Base-by-base conservation (phyloP, 2,797 vertebrate genomes). In the Tokudaia muenninki region DNA sequence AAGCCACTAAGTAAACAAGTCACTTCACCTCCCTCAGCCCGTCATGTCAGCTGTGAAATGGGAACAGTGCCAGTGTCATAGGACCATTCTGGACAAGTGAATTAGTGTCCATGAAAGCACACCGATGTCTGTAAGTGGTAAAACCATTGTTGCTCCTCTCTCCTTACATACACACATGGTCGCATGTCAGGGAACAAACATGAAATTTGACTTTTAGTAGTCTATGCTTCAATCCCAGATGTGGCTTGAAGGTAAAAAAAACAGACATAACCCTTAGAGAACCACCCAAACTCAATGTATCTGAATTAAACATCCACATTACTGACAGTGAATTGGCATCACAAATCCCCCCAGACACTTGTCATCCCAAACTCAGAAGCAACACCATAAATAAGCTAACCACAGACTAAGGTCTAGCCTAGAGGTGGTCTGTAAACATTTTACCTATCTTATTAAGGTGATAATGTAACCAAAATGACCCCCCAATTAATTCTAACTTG, bases 261-360 rank as follows among this genome's bases (percentile, higher is more conserved):
- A 26, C 95, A 93, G 44, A 41, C 47, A 75, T 6, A 89, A 79
- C 4, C 65, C 13, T 50, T 87, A 50, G 47, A 83, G 87, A 87
- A 80, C 77, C 82, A 87, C 77, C 94, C 34, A 94, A 83, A 94
- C 87, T 96, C 78, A 90, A 22, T 34, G 65, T 37, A 55, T 14
- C 21, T 14, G 47, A 91, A 93, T 63, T 67, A 78, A 57, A 87
- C 4, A 74, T 34, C 55, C 47, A 44, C n/a, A 52, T 72, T 7
- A 82, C 19, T 65, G 52, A 93, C 4, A n/a, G 57, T 75, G 61
- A 96, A 91, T 37, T 93, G 79, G 52, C 21, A 59, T 81, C 74
- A 75, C 24, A 90, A 65, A 87, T 65, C 16, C 50, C 65, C 67
- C 59, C 37, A 63, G 55, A 52, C 3, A 65, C 41, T 84, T 80